Conservation (phyloP, 2,797 vertebrate species). For the Loriculus beryllinus region DNA sequence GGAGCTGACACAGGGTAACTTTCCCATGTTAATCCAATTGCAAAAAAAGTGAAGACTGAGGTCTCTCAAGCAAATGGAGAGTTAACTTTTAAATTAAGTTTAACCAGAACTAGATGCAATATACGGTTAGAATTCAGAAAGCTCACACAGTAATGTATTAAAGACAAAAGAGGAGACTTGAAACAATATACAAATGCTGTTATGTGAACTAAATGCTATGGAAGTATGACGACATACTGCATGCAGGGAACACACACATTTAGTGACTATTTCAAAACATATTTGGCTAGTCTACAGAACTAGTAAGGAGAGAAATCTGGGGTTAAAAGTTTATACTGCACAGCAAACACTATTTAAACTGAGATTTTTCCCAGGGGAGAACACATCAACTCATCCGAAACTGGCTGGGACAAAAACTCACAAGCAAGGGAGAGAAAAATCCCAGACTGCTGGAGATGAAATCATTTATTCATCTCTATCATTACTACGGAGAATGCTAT, state of each 20-base stretch:
- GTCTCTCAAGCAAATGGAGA: background rate
- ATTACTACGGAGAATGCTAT: background rate
- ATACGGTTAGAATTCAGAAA: background rate
- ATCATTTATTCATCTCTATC: constrained; percentile 18
- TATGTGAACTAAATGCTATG: background rate
- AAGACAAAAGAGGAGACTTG: constrained; percentile 23
- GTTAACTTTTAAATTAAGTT: background rate
- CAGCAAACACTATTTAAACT: background rate
- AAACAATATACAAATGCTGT: background rate
- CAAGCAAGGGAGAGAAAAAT: background rate
- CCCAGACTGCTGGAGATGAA: constrained; percentile 32
- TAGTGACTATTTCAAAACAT: background rate
- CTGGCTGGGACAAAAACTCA: constrained; percentile 7
- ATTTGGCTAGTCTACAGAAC: constrained; percentile 5
- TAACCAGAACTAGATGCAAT: background rate
- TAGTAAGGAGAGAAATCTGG: background rate
- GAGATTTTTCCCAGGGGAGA: constrained; percentile 36
- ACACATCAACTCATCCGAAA: background rate
- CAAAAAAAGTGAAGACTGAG: background rate
- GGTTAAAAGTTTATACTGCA: constrained; percentile 30
- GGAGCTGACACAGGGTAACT: background rate
- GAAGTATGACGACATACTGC: constrained; percentile 3
- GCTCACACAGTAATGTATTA: background rate
- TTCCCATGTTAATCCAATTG: background rate
- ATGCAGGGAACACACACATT: background rate